Evolutionary conservation across 2,797 vertebrate species (phyloP), one percentile per base, ranked within the genome.

Genomic region (Nyctalus aviator): DNA sequence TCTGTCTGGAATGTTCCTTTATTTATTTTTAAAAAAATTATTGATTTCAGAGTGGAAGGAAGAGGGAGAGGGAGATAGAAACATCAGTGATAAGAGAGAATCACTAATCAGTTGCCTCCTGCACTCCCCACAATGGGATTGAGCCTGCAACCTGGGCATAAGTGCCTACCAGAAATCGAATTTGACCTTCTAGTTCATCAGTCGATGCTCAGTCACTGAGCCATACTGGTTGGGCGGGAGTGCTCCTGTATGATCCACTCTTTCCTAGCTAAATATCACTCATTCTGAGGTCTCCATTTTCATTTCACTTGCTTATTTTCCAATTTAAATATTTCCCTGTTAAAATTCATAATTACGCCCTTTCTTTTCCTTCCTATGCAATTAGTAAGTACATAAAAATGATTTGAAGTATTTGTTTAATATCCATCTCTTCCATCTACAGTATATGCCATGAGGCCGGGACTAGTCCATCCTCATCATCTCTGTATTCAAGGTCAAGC

Each of bases 291-390:
- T 44, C 32, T 86, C 48, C 32, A 50, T 27, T 93, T 14, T 84
- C 66, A 59, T 71, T 79, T 94, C 66, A 86, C n/a, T 81, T 77
- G 13, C 25, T 57, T 37, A 50, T 35, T 69, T 41, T 6, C 55
- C 35, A 75, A 35, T 90, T 73, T 84, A 92, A 90, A 73, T 35
- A 71, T 75, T 83, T 91, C n/a, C 15, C 35, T 57, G 27, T 64
- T 81, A 46, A 48, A 86, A 37, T 83, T 96, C 69, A 55, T 57
- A 64, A 75, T 85, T 46, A 90, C 1, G 37, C 6, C 37, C 25
- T 73, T 90, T 62, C 72, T 59, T 91, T 93, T 53, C 25, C 21
- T 86, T 94, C 53, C 55, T 87, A 78, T 57, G 48, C 25, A 77
- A 82, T 73, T 78, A 46, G 10, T 85, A 41, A 68, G 17, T 32